Evolutionary conservation across 2,888 invertebrate species (phyloP).

Genomic region (Diogma glabrata): DNA sequence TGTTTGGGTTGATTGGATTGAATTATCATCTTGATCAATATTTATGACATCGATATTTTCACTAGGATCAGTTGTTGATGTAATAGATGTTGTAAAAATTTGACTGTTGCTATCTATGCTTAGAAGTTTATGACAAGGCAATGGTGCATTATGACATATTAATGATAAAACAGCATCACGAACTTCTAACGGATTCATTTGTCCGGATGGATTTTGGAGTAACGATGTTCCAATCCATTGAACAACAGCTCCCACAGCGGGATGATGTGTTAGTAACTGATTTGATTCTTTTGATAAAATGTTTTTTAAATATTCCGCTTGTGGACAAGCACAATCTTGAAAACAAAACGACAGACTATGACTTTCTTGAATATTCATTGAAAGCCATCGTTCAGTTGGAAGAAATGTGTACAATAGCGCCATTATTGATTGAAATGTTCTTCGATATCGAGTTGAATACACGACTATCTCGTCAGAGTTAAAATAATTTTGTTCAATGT

Average conservation of each 20-base stretch:
- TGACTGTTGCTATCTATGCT: conserved; percentile 10
- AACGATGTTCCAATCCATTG: conserved; percentile 48
- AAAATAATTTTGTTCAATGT: conserved; percentile 19
- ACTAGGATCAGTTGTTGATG: conserved; percentile 27
- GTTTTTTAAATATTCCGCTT: conserved; percentile 41
- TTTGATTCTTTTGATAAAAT: conserved; percentile 41
- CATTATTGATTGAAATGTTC: conserved; percentile 84
- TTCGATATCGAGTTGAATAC: conserved; percentile 71
- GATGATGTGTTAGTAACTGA: conserved; percentile 57
- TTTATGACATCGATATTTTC: conserved; percentile 32
- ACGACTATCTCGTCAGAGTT: conserved; percentile 50
- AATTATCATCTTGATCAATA: conserved; percentile 34
- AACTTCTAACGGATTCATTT: conserved; percentile 49
- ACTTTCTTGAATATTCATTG: conserved; percentile 58
- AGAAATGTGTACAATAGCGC: conserved; percentile 65
- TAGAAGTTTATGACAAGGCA: conserved; percentile 52
- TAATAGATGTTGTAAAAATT: conserved; percentile 16
- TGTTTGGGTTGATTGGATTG: conserved; percentile 11
- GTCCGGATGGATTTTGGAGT: conserved; percentile 51
- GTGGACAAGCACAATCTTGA: conserved; percentile 65
- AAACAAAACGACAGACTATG: conserved; percentile 79
- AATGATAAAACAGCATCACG: conserved; percentile 75
- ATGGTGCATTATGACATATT: conserved; percentile 68
- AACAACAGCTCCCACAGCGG: conserved; percentile 59
- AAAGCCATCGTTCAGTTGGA: conserved; percentile 51